Evolutionary conservation across 1,140 invertebrate species (phyloP), one percentile per base, ranked within the genome.

Genomic region (Elysia chlorotica): DNA sequence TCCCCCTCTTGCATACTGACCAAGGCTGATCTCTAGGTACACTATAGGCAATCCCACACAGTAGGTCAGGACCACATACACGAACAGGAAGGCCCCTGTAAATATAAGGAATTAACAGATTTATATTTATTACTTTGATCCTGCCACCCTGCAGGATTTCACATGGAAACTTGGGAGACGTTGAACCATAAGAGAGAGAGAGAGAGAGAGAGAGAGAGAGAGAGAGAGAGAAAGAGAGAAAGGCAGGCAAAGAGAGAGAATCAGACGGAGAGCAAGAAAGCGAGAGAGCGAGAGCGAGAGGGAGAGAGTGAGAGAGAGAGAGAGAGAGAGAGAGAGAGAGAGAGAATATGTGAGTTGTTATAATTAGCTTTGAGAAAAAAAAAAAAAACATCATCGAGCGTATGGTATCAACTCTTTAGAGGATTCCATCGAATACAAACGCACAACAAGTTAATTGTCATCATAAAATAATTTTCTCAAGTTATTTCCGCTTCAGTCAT

Each of bases 31-130:
- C 74, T 90, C 88, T 73, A 89, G 69, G 76, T 87, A 88, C 65
- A 89, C 87, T 31, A 88, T 77, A 0, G 88, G 88, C 54, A 88
- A 82, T 4, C 89, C 89, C 76, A 76, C 73, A 10, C 67, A 66
- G 21, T 72, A 66, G 17, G 72, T 68, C 57, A 79, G 56, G 2
- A 78, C 56, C n/a, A 80, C 37, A 59, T 81, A 81, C 0, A 75
- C 71, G 53, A 81, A 71, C 57, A 75, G 71, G 62, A 80, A 80
- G 2, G 76, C 74, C 36, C 78, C 80, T 81, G 72, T 33, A 78
- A 14, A 35, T 1, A 54, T 14, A 1, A 33, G 31, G 30, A 28
- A 54, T 54, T 3, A 65, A n/a, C n/a, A n/a, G n/a, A n/a, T n/a
- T n/a, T n/a, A n/a, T n/a, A n/a, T n/a, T n/a, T n/a, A n/a, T n/a